Conservation (phyloP, 2,888 invertebrate species). For the Julus scanicus region DNA sequence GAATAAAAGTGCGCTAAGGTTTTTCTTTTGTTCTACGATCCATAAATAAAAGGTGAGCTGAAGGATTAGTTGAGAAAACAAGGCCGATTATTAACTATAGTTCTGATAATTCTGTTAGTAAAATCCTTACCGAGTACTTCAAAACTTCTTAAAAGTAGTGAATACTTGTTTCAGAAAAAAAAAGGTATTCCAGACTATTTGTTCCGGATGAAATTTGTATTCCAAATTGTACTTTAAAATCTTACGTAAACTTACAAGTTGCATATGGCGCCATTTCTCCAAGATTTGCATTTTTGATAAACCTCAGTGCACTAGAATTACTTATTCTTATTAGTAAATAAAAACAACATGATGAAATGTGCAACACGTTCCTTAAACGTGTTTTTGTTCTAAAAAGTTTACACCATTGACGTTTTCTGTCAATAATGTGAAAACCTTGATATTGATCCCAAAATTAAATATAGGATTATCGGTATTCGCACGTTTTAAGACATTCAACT, state of each 20-base stretch:
- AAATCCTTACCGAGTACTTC: not conserved
- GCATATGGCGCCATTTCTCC: not conserved
- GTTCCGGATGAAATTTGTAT: not conserved
- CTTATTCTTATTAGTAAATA: not conserved
- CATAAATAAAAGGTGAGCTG: no score
- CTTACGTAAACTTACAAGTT: no score
- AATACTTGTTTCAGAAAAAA: not conserved
- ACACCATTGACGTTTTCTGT: not conserved
- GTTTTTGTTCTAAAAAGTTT: not conserved
- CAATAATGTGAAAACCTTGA: not conserved
- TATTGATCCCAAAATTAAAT: not conserved
- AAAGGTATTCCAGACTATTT: not conserved
- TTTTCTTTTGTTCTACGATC: not conserved
- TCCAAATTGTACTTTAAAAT: not conserved
- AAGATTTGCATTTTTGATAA: not conserved
- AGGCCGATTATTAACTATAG: no score
- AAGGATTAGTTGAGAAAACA: no score
- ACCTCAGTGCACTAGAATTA: not conserved
- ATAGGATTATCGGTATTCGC: not conserved
- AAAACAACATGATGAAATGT: not conserved
- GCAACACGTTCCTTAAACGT: not conserved
- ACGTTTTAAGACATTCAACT: slow-evolving; percentile 6
- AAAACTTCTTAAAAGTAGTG: not conserved
- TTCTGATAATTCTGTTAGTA: no score
- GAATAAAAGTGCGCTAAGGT: not conserved